Percentiles rank a stretch among this genome's conserved stretches.
Conservation (phyloP, 92 coral and sea anemone species). For the Epizoanthus scotinus region DNA sequence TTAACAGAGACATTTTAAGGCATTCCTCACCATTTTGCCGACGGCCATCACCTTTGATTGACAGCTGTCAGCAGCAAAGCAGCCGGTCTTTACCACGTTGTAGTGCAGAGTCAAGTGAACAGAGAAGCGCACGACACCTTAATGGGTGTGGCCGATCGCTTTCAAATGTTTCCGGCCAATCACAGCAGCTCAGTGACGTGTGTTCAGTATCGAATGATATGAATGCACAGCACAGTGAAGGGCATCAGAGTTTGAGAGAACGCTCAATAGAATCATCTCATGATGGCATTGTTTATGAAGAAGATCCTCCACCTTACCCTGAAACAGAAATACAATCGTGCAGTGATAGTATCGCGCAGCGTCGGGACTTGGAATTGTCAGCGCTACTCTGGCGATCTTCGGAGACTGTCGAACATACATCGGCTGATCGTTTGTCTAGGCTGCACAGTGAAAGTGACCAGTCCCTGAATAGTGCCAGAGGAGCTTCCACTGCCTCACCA, state of each 20-base stretch:
- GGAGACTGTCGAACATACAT: background rate
- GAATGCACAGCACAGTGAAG: background rate
- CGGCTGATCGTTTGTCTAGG: background rate
- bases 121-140: background rate
- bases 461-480: background rate
- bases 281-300: background rate
- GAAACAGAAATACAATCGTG: conserved; percentile 5
- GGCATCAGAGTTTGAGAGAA: background rate
- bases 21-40: conserved; percentile 24
- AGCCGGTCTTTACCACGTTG: conserved; percentile 25
- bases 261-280: background rate
- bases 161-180: conserved; percentile 6
- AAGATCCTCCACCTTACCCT: conserved; percentile 32
- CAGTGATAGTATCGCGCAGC: background rate
- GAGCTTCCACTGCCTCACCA: background rate
- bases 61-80: conserved; percentile 11
- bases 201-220: background rate
- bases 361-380: background rate
- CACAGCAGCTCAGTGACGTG: background rate
- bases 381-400: background rate
- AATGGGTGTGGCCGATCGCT: background rate
- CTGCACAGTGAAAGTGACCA: background rate
- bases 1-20: background rate
- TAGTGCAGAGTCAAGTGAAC: conserved; percentile 9
- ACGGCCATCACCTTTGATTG: conserved; percentile 36